A percentile compares a stretch with the other conserved stretches of the same genome.
Evolutionary conservation across 2,888 invertebrate species (phyloP).

Genomic region (Agrotis ipsilon): DNA sequence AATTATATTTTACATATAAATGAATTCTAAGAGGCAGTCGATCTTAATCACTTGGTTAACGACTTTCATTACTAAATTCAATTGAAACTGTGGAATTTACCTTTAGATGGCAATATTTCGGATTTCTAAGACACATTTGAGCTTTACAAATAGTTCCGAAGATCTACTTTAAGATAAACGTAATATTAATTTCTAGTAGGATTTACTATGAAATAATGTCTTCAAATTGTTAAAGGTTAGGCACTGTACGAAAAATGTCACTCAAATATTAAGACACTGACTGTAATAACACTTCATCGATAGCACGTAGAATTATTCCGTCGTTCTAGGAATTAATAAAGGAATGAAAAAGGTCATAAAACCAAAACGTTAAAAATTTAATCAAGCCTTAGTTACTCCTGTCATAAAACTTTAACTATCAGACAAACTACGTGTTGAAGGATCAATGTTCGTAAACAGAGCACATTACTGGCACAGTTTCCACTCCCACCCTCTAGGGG

Average conservation of each 20-base stretch:
- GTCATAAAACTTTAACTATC: conserved; percentile 51
- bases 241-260: background rate
- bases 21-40: too few species aligned
- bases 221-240: background rate
- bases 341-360: conserved; percentile 12
- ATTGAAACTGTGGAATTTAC: too few species aligned
- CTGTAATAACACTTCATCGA: background rate
- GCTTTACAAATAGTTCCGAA: too few species aligned
- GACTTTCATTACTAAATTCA: too few species aligned
- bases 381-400: conserved; percentile 34
- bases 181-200: too few species aligned
- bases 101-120: too few species aligned
- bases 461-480: conserved; percentile 18
- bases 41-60: too few species aligned
- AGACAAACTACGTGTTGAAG: conserved; percentile 27
- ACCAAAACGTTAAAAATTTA: conserved; percentile 45
- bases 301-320: background rate
- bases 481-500: background rate
- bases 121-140: too few species aligned
- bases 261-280: background rate
- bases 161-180: too few species aligned
- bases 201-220: background rate
- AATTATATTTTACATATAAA: too few species aligned
- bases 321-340: conserved; percentile 8
- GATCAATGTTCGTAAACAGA: conserved; percentile 46